Percentiles rank a stretch among this genome's conserved stretches.
These are phyloP conservation scores for Octopus bimaculoides DNA, from an alignment of 1,140 invertebrate genomes.

Conservation along the genomic window DNA sequence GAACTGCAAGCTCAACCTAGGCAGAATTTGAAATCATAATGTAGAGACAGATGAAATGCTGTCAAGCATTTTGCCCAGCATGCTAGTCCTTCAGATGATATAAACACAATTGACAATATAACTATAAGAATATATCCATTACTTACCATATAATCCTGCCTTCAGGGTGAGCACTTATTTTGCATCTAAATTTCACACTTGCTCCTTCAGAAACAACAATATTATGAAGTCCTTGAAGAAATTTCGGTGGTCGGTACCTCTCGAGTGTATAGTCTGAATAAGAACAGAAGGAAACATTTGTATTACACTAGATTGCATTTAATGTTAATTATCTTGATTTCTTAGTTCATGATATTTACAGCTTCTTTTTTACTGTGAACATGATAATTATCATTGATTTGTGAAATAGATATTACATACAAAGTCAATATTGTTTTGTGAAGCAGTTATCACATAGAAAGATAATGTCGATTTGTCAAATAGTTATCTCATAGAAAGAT, in stretches of 20 bases:
- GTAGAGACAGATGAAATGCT: no score
- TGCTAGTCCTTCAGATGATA: no score
- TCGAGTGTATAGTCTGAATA: constrained; percentile 45
- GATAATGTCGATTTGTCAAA: no score
- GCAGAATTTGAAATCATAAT: no score
- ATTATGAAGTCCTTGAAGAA: constrained; percentile 42
- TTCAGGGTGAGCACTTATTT: constrained; percentile 44
- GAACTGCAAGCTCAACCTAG: no score
- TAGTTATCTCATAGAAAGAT: no score
- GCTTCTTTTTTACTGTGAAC: no score
- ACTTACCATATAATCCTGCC: constrained; percentile 50
- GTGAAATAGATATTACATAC: background rate
- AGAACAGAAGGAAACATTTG: background rate
- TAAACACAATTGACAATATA: no score
- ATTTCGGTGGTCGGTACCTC: constrained; percentile 41
- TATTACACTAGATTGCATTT: background rate
- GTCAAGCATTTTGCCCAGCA: no score
- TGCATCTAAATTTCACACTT: constrained; percentile 42
- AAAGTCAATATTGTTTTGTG: background rate
- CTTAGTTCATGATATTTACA: no score
- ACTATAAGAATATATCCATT: background rate
- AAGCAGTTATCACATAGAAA: background rate
- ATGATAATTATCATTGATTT: background rate
- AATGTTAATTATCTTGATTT: background rate
- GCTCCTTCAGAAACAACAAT: constrained; percentile 46